phyloP scores from a whole-genome alignment of 2,113 vertebrate genomes.

The Epinephelus moara region DNA sequence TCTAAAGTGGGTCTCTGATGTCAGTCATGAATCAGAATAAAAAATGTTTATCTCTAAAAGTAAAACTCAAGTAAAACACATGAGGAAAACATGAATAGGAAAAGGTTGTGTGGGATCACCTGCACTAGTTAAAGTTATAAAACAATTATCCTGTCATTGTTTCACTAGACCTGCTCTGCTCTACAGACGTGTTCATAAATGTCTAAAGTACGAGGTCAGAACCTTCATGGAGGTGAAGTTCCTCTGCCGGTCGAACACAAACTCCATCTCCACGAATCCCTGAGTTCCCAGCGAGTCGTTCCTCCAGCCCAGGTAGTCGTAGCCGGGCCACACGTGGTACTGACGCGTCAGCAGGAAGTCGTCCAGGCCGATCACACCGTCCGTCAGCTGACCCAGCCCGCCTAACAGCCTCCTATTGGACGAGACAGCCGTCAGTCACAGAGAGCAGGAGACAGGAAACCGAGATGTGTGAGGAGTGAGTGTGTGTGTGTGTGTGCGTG shows the following conservation, averaged over 20 bases:
- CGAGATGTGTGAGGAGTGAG: rapidly evolving
- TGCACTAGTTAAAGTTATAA: no score
- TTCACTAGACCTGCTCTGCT: no score
- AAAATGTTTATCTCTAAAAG: no score
- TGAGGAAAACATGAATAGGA: neutral
- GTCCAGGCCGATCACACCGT: conserved; percentile 86
- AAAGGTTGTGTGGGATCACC: neutral
- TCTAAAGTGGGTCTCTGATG: no score
- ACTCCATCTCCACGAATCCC: conserved; percentile 87
- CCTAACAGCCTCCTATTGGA: conserved; percentile 83
- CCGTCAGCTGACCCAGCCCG: conserved; percentile 89
- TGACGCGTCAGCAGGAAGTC: conserved; percentile 85
- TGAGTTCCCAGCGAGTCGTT: conserved; percentile 81
- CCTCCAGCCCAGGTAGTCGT: conserved; percentile 90
- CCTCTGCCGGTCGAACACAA: conserved; percentile 86
- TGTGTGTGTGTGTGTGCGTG: neutral
- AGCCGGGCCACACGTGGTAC: conserved; percentile 86
- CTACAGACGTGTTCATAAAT: no score
- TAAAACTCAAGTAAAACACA: neutral
- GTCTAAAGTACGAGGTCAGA: neutral
- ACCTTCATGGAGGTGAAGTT: conserved; percentile 92
- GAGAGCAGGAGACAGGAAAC: neutral
- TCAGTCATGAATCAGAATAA: no score
- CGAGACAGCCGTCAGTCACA: conserved; percentile 25
- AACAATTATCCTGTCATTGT: no score